phyloP scores from a whole-genome alignment of 37 sponge, comb jelly and placozoan species.

The Beroe ovata region DNA sequence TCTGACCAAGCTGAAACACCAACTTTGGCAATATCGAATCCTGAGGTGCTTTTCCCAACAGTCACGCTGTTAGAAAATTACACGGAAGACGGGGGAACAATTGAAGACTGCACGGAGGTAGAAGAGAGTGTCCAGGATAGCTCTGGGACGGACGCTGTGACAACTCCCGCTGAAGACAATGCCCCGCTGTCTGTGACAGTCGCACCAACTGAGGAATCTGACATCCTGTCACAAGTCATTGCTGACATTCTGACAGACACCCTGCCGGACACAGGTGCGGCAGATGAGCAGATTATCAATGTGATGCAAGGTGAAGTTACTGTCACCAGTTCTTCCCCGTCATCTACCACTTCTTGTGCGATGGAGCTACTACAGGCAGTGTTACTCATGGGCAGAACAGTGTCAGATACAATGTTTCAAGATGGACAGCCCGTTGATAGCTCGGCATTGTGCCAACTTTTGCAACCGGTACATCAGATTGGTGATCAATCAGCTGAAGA shows the following conservation, averaged over 20 bases:
- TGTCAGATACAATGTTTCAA: not conserved
- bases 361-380: constrained; percentile 31
- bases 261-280: not conserved
- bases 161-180: too few species aligned
- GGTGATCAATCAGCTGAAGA: not conserved
- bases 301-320: constrained; percentile 37
- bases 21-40: too few species aligned
- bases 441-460: not conserved
- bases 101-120: too few species aligned
- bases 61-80: too few species aligned
- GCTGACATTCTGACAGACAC: constrained; percentile 51
- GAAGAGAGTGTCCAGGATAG: too few species aligned
- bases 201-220: not conserved
- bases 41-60: too few species aligned
- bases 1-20: too few species aligned
- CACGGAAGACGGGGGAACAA: too few species aligned
- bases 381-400: not conserved
- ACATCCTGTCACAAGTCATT: constrained; percentile 12
- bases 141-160: too few species aligned
- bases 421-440: not conserved
- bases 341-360: not conserved
- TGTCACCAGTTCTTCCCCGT: constrained; percentile 18
- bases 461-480: too few species aligned
- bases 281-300: constrained; percentile 41
- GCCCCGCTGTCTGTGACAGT: too few species aligned